phyloP scores from a whole-genome alignment of 1,140 invertebrate species.

The Sitophilus oryzae region DNA sequence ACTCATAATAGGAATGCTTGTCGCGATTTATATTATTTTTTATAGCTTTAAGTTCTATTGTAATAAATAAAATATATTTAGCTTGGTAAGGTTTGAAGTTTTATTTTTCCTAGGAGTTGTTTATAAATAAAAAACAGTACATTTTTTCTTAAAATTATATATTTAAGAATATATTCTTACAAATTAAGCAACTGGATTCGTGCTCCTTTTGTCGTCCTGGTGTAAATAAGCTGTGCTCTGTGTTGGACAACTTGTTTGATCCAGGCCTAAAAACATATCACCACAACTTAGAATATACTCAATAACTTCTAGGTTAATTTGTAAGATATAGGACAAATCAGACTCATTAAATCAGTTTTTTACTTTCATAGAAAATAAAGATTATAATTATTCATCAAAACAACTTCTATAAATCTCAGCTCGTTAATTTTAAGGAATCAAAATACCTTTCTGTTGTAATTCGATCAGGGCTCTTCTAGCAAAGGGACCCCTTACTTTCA shows the following conservation, averaged over 20 bases:
- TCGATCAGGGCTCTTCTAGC: conserved; percentile 91
- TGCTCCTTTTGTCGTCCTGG: conserved; percentile 90
- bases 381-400: conserved; percentile 33
- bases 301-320: too few species aligned
- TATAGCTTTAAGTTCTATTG: conserved; percentile 16
- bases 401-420: conserved; percentile 16
- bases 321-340: conserved; percentile 49
- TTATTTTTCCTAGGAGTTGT: background rate
- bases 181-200: conserved; percentile 54
- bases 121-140: conserved; percentile 42
- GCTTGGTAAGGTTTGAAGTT: too few species aligned
- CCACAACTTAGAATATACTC: too few species aligned
- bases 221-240: conserved; percentile 96
- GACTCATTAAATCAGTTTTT: conserved; percentile 57
- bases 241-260: conserved; percentile 97
- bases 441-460: conserved; percentile 82
- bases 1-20: background rate
- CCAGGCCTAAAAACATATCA: conserved; percentile 61
- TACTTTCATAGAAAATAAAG: conserved; percentile 31
- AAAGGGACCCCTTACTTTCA: conserved; percentile 97
- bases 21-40: conserved; percentile 6
- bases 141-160: background rate
- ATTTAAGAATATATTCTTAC: conserved; percentile 3
- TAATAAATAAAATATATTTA: conserved; percentile 12
- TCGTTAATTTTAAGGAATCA: conserved; percentile 16